Evolutionary conservation across 2,113 vertebrate species (phyloP).

Genomic region (Corythornis cristatus): DNA sequence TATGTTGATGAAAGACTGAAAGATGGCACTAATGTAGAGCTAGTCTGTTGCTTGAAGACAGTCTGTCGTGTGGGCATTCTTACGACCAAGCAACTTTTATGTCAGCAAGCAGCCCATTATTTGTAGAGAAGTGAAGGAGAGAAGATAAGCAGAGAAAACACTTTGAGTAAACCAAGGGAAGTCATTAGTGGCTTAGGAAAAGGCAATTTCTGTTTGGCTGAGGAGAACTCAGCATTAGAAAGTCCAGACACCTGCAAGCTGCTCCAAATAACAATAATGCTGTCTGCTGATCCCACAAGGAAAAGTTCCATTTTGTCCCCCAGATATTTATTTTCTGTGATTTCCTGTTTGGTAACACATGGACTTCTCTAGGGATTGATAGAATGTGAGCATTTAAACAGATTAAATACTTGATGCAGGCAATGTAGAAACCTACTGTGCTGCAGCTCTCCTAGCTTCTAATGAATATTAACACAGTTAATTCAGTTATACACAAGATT

Average conservation of each 20-base stretch:
- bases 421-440: neutral
- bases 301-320: neutral
- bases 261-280: neutral
- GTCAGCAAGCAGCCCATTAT: neutral
- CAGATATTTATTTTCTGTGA: neutral
- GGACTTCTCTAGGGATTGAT: neutral
- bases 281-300: neutral
- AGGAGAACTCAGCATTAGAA: neutral
- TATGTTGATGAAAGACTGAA: neutral
- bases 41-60: neutral
- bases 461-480: neutral
- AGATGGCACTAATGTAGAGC: accelerated
- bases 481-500: neutral
- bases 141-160: neutral
- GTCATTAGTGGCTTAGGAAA: neutral
- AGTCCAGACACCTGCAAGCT: neutral
- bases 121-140: neutral
- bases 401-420: neutral
- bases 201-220: neutral
- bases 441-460: neutral
- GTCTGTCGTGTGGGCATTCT: neutral
- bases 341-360: neutral
- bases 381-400: neutral
- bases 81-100: neutral
- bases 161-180: neutral